Base-by-base conservation (phyloP, 2,888 invertebrate genomes). In the Dryobotodes eremita region DNA sequence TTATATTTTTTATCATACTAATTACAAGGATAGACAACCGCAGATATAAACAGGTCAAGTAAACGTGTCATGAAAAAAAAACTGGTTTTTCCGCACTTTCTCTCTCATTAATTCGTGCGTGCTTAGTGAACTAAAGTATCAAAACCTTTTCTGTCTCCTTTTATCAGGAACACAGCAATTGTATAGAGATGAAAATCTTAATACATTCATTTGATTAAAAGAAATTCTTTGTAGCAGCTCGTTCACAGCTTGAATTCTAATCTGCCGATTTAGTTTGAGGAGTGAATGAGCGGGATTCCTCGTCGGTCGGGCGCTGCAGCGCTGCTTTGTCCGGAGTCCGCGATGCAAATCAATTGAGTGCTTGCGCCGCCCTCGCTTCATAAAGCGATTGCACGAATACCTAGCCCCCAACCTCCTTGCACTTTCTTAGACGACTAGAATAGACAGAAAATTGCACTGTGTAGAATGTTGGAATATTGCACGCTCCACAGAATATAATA, bases 321-420 rank as follows among this genome's bases (percentile, higher is more conserved):
- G 88, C 85, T 89, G 92, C 94, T 94, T 94, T 93, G 91, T 92
- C 91, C 93, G 91, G 90, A 91, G 90, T 91, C 88, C 91, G 88
- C 88, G 93, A 95, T 95, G 94, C 94, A 95, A 94, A 95, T 95
- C 94, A 94, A 95, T 95, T 93, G 93, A 92, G 92, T 90, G 90
- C 91, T 90, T 79, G 85, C 83, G 84, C 80, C 85, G 78, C 74
- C 86, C 88, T 76, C 77, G 88, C 88, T 92, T 93, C 91, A 92
- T 94, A 94, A 93, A 92, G 91, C 92, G 91, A 93, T 92, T 89
- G 92, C 85, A 90, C 87, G 91, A 93, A 93, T 93, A 91, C 91
- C 91, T 91, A 79, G 73, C 78, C 65, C 79, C 80, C 82, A 88
- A 88, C 91, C 90, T 90, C 90, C 86, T 89, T 89, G 89, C 92